A percentile compares a stretch with the other conserved stretches of the same genome.
These are phyloP conservation scores for Eugnorisma glareosa DNA, from an alignment of 2,888 invertebrate genomes.

Conservation along the genomic window DNA sequence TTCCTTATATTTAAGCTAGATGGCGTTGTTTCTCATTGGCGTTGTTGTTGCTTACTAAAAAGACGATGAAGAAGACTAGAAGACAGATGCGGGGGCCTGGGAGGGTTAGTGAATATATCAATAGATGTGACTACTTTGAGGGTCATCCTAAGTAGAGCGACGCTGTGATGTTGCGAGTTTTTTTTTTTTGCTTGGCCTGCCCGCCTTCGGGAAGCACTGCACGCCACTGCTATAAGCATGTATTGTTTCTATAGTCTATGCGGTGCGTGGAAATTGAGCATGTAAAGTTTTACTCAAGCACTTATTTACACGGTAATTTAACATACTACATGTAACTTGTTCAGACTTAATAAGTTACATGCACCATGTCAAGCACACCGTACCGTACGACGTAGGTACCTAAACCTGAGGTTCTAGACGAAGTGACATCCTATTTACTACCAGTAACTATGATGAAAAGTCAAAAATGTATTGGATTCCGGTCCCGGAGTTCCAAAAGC, in stretches of 20 bases:
- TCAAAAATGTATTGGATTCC: background rate
- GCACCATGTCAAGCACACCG: background rate
- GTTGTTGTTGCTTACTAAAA: too few relatives aligned
- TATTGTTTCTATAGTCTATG: background rate
- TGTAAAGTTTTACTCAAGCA: background rate
- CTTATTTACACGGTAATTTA: constrained; percentile 7
- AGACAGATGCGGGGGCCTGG: too few relatives aligned
- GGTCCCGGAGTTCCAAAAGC: background rate
- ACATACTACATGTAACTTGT: background rate
- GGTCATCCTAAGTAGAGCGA: too few relatives aligned
- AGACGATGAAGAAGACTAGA: too few relatives aligned
- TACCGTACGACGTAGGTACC: background rate
- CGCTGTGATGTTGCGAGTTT: too few relatives aligned
- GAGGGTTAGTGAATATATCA: too few relatives aligned
- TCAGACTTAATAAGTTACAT: background rate
- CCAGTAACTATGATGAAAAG: background rate
- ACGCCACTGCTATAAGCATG: background rate
- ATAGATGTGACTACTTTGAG: too few relatives aligned
- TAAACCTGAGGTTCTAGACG: background rate
- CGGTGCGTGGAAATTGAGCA: background rate
- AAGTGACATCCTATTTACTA: background rate
- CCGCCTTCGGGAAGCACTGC: too few relatives aligned
- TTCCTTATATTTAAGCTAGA: too few relatives aligned
- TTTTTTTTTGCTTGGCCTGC: too few relatives aligned
- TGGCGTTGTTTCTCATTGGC: too few relatives aligned